A percentile compares a stretch with the other conserved stretches of the same genome.
These are phyloP conservation scores for Probosciger aterrimus DNA, from an alignment of 2,113 vertebrate genomes.

Conservation along the genomic window DNA sequence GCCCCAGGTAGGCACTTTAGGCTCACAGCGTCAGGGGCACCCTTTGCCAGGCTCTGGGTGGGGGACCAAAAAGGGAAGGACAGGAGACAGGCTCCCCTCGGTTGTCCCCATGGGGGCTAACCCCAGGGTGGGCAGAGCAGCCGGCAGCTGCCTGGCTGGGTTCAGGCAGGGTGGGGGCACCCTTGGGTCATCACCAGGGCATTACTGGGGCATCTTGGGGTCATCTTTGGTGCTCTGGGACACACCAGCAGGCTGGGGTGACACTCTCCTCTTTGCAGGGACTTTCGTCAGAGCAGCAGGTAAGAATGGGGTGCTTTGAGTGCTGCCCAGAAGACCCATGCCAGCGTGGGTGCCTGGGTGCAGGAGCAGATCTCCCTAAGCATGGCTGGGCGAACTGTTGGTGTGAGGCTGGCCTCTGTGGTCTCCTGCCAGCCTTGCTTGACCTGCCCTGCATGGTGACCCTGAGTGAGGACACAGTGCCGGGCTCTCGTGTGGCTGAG, in stretches of 20 bases:
- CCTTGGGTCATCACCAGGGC: too few species aligned
- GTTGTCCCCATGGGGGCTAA: background rate
- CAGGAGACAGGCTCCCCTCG: accelerated
- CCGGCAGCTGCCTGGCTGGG: background rate
- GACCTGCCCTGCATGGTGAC: conserved; percentile 37
- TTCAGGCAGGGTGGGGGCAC: background rate
- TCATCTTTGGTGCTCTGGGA: background rate
- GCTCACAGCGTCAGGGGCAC: accelerated
- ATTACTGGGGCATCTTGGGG: background rate
- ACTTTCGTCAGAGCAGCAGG: background rate
- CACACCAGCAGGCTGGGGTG: background rate
- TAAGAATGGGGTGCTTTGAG: background rate
- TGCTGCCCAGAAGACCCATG: background rate
- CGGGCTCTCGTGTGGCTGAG: background rate
- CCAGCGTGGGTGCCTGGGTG: accelerated
- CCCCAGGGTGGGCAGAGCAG: background rate
- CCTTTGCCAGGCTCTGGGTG: background rate
- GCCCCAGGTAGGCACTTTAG: background rate
- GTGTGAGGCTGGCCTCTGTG: accelerated
- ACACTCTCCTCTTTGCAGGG: conserved; percentile 20
- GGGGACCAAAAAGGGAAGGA: background rate
- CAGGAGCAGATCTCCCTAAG: background rate
- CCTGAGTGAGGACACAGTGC: conserved; percentile 28
- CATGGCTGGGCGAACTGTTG: accelerated
- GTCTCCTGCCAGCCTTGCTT: background rate